Evolutionary conservation across 2,113 vertebrate species (phyloP), one percentile per base, ranked within the genome.

Genomic region (Phrynocephalus versicolor): DNA sequence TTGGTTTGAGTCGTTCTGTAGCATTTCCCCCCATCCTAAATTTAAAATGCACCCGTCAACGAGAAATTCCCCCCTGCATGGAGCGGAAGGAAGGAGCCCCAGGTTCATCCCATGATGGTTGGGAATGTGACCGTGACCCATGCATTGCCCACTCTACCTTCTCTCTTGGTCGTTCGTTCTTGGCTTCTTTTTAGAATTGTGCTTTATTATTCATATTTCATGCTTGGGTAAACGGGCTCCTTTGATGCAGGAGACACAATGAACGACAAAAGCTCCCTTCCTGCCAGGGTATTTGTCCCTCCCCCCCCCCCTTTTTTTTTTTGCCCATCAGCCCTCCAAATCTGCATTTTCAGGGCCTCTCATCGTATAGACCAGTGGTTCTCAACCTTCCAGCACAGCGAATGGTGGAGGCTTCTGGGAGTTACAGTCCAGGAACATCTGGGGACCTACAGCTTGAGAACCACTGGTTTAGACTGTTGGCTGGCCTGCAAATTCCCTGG

Each of bases 131-230:
- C 0, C 3, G 58, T 89, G 80, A 85, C 80, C 18, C n/a, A 84
- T 41, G 51, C 30, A 60, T 45, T 81, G 69, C 76, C 69, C 51
- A 62, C 30, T 23, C 8, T 23, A 1, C 3, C 2, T 81, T 33
- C n/a, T n/a, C 16, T 9, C 23, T 58, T 76, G 9, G 6, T 58
- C 2, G 10, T 35, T 57, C 67, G 14, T 67, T 57, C 21, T 71
- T 45, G 64, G 72, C 58, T 16, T 4, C 39, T 55, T 30, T 25
- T 1, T 71, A 86, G 75, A 82, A 83, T 84, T 3, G 0, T 65
- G 2, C 91, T 93, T 94, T 89, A 89, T 94, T 93, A 92, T 93
- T 95, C 86, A 88, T 79, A 55, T 78, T 55, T 67, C 37, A 69
- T 87, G 69, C 87, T 89, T 91, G 15, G 33, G 64, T 83, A 87